Percentiles rank a stretch among this genome's conserved stretches.
Evolutionary conservation across 2,888 invertebrate species (phyloP).

Genomic region (Caenorhabditis angaria): DNA sequence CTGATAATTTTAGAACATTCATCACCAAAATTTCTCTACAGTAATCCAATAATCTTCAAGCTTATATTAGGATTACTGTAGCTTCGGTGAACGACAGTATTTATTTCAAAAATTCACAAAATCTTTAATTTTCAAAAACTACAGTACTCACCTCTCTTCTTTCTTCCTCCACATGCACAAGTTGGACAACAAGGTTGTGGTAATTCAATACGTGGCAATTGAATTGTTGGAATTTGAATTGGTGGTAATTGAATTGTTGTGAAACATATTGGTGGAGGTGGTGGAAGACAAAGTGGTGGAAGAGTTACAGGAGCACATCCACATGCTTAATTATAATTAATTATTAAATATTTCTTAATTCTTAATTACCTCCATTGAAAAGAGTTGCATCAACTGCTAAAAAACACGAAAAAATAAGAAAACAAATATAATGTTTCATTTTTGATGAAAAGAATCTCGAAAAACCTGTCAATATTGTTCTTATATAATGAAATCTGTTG

Average conservation of each 20-base stretch:
- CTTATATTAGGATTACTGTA: too few species aligned
- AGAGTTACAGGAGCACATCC: slow-evolving; percentile 31
- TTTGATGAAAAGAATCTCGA: background rate
- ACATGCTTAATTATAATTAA: background rate
- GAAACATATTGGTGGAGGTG: slow-evolving; percentile 43
- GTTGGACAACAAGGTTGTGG: slow-evolving; percentile 50
- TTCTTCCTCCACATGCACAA: slow-evolving; percentile 60
- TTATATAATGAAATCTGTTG: background rate
- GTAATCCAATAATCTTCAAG: too few species aligned
- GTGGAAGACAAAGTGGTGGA: slow-evolving; percentile 41
- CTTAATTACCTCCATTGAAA: slow-evolving; percentile 30
- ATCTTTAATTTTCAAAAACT: background rate
- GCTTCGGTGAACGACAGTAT: too few species aligned
- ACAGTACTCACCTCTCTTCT: slow-evolving; percentile 14
- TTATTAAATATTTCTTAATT: background rate
- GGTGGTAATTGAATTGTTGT: slow-evolving; percentile 43
- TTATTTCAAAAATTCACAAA: background rate
- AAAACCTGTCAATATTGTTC: background rate
- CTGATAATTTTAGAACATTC: too few species aligned
- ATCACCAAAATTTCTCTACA: too few species aligned
- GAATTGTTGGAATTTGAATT: slow-evolving; percentile 43
- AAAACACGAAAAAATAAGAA: background rate
- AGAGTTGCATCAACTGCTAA: slow-evolving; percentile 18
- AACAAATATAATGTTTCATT: background rate
- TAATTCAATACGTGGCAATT: slow-evolving; percentile 40